Evolutionary conservation across 64 coral and sea anemone species (phyloP).

Genomic region (Dendrophyllia cribrosa): DNA sequence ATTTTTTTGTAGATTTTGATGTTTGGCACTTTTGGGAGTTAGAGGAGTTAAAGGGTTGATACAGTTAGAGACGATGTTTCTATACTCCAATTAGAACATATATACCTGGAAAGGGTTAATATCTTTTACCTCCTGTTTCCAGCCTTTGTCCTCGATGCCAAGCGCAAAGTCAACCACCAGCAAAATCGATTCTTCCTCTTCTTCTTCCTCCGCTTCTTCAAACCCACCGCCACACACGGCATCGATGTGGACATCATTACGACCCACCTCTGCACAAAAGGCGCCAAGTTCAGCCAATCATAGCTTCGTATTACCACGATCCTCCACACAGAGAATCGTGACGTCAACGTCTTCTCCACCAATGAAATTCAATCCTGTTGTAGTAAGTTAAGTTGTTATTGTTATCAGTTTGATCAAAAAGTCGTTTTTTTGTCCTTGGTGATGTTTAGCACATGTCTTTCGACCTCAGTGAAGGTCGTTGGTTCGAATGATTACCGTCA

Average conservation of each 20-base stretch:
- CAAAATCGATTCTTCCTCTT: constrained; percentile 52
- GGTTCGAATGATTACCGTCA: too few species aligned
- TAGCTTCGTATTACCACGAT: constrained; percentile 35
- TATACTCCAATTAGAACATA: too few species aligned
- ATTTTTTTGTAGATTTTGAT: too few species aligned
- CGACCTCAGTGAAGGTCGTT: too few species aligned
- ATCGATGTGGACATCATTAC: neutral
- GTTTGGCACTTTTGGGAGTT: too few species aligned
- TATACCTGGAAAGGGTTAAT: too few species aligned
- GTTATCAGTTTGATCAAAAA: neutral
- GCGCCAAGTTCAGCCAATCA: constrained; percentile 56
- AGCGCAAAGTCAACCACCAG: constrained; percentile 72
- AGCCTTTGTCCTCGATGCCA: constrained; percentile 94
- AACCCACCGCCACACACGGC: neutral
- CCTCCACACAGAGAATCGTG: constrained; percentile 78
- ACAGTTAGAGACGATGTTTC: too few species aligned
- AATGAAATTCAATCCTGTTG: constrained; percentile 98
- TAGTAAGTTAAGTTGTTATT: constrained; percentile 63
- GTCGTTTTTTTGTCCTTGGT: too few species aligned
- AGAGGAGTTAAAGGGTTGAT: too few species aligned
- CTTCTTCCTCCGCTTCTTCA: constrained; percentile 45
- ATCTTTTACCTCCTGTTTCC: neutral
- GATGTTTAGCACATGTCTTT: too few species aligned
- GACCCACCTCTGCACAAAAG: constrained; percentile 20
- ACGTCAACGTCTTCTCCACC: constrained; percentile 92